Base-by-base conservation (phyloP, 2,888 invertebrate species). In the Cephus rjabovi region DNA sequence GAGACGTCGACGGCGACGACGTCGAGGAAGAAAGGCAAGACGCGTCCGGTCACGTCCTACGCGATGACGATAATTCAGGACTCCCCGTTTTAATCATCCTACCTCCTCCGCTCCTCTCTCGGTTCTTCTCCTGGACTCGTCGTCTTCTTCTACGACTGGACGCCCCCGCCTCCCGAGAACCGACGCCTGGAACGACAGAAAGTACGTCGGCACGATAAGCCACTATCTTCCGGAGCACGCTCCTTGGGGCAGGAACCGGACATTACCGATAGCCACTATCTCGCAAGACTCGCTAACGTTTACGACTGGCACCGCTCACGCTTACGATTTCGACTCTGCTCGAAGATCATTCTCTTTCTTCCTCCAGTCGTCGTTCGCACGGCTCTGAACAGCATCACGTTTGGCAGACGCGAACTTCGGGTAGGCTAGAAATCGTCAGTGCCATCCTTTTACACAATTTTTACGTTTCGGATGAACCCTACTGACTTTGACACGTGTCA, bases 201-300 rank as follows among this genome's bases (percentile, higher is more conserved):
- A 83, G 82, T 78, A 81, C 83, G 82, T 79, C 78, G 78, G 80
- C 77, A 84, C 81, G 88, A 89, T 89, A 89, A 89, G 79, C 79
- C 84, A 86, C 89, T 91, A 91, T 91, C 91, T 87, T 86, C 78
- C 82, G 79, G 78, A 86, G 85, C 89, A 85, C 85, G 81, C 87
- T 89, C 86, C 90, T 90, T 90, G 86, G 40, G 83, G 85, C 90
- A 90, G 91, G 91, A 91, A 91, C 91, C 89, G 91, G 91, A 91
- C 88, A 89, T 88, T 81, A 86, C 84, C 82, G 89, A 89, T 90
- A 87, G 71, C 75, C 69, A 70, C 77, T 85, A 83, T 84, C 79
- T 70, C 79, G 84, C 86, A 90, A 89, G 90, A 88, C 83, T 85
- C 80, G 77, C 74, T 15, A 70, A 15, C n/a, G 31, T 70, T 12